Base-by-base conservation (phyloP, 2,888 invertebrate species). In the Ypsolopha sequella region DNA sequence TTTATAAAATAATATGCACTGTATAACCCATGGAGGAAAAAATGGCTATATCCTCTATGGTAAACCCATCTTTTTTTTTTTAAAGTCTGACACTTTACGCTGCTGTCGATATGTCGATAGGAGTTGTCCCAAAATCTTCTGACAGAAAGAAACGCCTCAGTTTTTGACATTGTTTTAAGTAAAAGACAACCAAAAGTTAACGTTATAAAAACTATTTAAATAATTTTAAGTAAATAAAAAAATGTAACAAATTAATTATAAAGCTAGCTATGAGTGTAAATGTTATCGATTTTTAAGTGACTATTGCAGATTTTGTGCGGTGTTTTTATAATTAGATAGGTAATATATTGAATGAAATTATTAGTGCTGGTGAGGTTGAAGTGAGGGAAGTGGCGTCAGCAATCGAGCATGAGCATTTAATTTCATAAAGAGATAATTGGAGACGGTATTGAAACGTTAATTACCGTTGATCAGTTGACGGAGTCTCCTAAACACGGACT, bases 321-420 rank as follows among this genome's bases (percentile, higher is more conserved):
- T 79, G 84, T 86, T 87, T 86, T 86, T 85, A 82, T 85, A 87
- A 82, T 84, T 87, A 87, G 87, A 84, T 87, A 87, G 87, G 87
- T 85, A 86, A 87, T 86, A 86, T 86, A 86, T 86, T 86, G 85
- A 86, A 87, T 80, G 85, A 82, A 82, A 84, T 84, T 78, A 81
- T 79, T 80, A 79, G 78, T 75, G 78, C 74, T 76, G 72, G 70
- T 70, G 76, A 72, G 73, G 71, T 69, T 70, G 43, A 11, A 14
- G 9, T 33, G 52, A n/a, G 45, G 13, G 44, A 33, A 48, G 36
- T 0, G 38, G 7, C 46, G 47, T 13, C 36, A 1, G 47, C 24
- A 43, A 24, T 43, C 24, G 13, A 9, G 43, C 24, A 13, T 13
- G 47, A 11, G 24, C 35, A 6, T 46, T 10, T 46, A 46, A 46